These are phyloP conservation scores for Zeus faber DNA, from an alignment of 2,113 vertebrate genomes.

Conservation along the genomic window DNA sequence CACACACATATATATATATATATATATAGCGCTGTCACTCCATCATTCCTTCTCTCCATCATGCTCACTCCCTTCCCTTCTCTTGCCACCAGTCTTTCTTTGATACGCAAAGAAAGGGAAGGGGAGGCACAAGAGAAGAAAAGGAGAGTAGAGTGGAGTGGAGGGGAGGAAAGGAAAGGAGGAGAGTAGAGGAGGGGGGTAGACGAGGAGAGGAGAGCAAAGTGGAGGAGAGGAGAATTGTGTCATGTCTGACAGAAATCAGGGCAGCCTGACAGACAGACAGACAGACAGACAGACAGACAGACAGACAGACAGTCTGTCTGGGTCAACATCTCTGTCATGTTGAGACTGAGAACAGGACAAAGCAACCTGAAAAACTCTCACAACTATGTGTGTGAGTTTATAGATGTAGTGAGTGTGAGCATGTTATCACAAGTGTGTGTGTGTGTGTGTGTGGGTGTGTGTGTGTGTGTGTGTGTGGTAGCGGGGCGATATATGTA, in stretches of 20 bases:
- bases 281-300: no score
- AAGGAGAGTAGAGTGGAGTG: neutral
- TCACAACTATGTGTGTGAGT: no score
- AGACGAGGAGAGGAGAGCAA: neutral
- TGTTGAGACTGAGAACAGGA: neutral
- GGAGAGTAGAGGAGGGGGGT: neutral
- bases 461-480: neutral
- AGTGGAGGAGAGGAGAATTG: neutral
- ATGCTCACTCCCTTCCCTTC: neutral
- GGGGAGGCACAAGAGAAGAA: neutral
- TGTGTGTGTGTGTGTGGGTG: constrained; percentile 5
- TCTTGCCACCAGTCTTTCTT: neutral
- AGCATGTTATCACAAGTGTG: neutral
- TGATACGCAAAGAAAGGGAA: neutral
- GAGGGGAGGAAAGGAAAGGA: neutral
- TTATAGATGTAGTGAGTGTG: no score
- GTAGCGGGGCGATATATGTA: neutral
- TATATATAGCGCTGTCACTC: no score
- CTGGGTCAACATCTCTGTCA: neutral
- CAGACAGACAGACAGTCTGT: neutral
- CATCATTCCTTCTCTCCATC: neutral
- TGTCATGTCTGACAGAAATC: neutral
- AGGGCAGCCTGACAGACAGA: neutral
- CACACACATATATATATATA: no score
- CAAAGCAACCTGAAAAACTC: neutral